Percentiles rank a stretch among this genome's conserved stretches.
Conservation (phyloP, 2,113 vertebrate species). For the Gulo gulo region DNA sequence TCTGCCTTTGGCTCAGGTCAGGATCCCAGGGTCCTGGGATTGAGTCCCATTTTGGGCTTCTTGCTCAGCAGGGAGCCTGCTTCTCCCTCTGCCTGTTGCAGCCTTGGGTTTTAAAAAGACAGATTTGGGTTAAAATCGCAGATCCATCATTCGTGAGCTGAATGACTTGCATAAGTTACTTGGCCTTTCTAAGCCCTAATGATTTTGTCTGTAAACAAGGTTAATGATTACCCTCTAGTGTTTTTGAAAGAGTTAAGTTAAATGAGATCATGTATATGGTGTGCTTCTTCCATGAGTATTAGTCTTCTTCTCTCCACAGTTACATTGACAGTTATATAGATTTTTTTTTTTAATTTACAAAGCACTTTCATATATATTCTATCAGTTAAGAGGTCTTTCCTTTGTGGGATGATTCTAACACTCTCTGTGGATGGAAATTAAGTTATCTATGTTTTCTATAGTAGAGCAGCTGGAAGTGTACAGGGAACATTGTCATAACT, state of each 20-base stretch:
- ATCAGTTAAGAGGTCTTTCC: neutral
- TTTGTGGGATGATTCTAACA: neutral
- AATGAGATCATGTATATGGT: neutral
- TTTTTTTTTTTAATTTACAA: neutral
- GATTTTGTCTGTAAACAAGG: neutral
- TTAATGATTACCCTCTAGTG: neutral
- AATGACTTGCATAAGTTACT: neutral
- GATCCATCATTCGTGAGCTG: neutral
- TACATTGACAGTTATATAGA: neutral
- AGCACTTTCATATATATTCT: neutral
- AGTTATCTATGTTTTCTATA: neutral
- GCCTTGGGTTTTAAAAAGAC: neutral
- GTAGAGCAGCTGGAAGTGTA: neutral
- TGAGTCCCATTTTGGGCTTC: neutral
- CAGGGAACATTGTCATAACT: neutral
- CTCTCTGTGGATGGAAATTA: neutral
- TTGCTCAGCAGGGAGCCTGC: neutral
- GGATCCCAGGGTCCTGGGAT: neutral
- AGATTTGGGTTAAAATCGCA: conserved; percentile 19
- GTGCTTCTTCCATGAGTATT: neutral
- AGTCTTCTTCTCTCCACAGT: neutral
- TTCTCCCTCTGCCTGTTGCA: neutral
- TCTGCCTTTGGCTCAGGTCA: neutral
- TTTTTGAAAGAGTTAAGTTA: neutral
- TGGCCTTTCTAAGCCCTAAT: neutral